Conservation (phyloP, 2,113 vertebrate genomes). For the Sterna hirundo region DNA sequence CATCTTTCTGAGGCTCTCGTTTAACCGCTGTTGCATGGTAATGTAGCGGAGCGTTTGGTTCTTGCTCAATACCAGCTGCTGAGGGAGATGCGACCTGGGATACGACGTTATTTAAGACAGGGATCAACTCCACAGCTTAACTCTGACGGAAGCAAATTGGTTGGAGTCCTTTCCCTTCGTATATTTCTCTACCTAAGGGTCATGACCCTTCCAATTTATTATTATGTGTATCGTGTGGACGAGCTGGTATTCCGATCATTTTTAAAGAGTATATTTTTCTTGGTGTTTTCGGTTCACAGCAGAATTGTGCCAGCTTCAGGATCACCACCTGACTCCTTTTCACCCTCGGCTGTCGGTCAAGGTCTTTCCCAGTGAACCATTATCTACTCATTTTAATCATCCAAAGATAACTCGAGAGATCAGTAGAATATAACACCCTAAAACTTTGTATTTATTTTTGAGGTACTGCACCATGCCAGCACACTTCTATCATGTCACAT, state of each 20-base stretch:
- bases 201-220: not conserved
- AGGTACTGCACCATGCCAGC: not conserved
- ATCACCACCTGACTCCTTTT: not conserved
- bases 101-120: not conserved
- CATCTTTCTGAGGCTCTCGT: not conserved
- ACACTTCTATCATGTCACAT: conserved; percentile 43
- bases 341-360: not conserved
- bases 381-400: not conserved
- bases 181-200: not conserved
- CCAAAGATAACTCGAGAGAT: conserved; percentile 20
- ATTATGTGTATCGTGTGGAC: not conserved
- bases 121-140: not conserved
- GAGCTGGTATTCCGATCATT: not conserved
- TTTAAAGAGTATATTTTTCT: not conserved
- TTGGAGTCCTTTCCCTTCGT: not conserved
- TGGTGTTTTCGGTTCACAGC: not conserved
- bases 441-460: conserved; percentile 59
- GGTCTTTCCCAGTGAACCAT: not conserved
- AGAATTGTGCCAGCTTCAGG: not conserved
- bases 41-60: not conserved
- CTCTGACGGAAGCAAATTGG: not conserved
- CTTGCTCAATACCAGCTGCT: not conserved
- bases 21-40: not conserved
- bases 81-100: not conserved
- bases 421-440: not conserved